Conservation (phyloP, 2,113 vertebrate genomes). For the Grammomys dolichurus region DNA sequence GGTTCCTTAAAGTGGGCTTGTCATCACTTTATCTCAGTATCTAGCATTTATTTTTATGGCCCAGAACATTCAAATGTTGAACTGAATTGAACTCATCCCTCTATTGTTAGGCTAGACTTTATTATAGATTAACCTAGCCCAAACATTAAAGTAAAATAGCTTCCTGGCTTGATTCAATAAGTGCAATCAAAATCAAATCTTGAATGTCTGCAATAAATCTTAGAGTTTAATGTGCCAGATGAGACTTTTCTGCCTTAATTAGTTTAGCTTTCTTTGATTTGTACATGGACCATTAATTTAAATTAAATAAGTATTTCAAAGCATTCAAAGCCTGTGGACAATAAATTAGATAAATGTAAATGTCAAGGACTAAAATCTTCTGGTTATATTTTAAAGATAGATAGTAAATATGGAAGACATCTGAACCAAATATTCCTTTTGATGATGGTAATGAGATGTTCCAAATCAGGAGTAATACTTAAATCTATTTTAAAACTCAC, state of each 20-base stretch:
- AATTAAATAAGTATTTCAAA: slow-evolving; percentile 64
- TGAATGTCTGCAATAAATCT: slow-evolving; percentile 65
- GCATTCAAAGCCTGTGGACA: slow-evolving; percentile 45
- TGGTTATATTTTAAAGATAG: slow-evolving; percentile 60
- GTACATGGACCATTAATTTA: slow-evolving; percentile 55
- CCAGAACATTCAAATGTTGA: background rate
- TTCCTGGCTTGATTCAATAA: slow-evolving; percentile 73
- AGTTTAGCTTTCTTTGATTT: slow-evolving; percentile 67
- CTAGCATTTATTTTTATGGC: background rate
- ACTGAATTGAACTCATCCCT: slow-evolving; percentile 36
- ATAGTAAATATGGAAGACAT: slow-evolving; percentile 61
- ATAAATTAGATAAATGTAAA: slow-evolving; percentile 72
- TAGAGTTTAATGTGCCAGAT: slow-evolving; percentile 58
- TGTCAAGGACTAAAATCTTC: background rate
- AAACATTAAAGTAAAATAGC: slow-evolving; percentile 35
- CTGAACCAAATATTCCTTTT: slow-evolving; percentile 74
- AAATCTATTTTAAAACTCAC: slow-evolving; percentile 67
- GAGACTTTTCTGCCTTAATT: slow-evolving; percentile 69
- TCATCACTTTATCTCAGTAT: background rate
- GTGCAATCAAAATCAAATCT: slow-evolving; percentile 63
- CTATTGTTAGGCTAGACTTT: slow-evolving; percentile 30
- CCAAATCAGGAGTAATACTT: slow-evolving; percentile 64
- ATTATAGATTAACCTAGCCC: slow-evolving; percentile 47
- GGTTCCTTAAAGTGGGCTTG: background rate
- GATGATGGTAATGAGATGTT: slow-evolving; percentile 71